Evolutionary conservation across 2,888 invertebrate genomes (phyloP).

Genomic region (Epirrhoe tristata): DNA sequence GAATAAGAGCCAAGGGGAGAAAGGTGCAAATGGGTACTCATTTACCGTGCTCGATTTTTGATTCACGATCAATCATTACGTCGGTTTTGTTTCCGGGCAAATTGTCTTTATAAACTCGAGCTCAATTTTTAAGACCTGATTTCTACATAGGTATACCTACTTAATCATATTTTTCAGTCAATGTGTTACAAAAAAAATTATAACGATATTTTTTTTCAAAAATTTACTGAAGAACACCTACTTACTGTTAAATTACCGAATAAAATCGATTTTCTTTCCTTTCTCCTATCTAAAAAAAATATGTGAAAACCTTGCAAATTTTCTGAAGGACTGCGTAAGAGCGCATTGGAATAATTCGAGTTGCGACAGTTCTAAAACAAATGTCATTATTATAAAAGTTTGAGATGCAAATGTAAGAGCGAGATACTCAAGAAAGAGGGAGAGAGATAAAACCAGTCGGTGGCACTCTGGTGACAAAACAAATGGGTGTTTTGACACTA

Average conservation of each 20-base stretch:
- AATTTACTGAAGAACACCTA: too few relatives aligned
- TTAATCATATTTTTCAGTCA: not conserved
- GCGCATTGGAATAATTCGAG: too few relatives aligned
- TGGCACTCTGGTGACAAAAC: conserved; percentile 76
- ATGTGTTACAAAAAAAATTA: too few relatives aligned
- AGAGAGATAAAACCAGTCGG: conserved; percentile 51
- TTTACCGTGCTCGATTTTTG: conserved; percentile 14
- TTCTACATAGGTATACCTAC: not conserved
- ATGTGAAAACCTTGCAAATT: too few relatives aligned
- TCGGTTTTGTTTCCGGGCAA: not conserved
- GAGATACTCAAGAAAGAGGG: conserved; percentile 19
- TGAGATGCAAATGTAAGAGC: conserved; percentile 2
- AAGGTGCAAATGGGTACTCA: conserved; percentile 17
- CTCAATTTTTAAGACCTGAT: not conserved
- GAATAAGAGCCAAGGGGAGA: not conserved
- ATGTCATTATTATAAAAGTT: not conserved
- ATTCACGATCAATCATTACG: conserved; percentile 1
- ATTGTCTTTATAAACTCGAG: not conserved
- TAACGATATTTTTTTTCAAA: too few relatives aligned
- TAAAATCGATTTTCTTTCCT: too few relatives aligned
- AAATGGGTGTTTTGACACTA: conserved; percentile 85
- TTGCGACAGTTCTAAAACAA: not conserved
- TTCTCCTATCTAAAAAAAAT: too few relatives aligned
- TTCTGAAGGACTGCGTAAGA: too few relatives aligned
- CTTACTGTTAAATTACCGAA: too few relatives aligned